phyloP scores from a whole-genome alignment of 2,888 invertebrate genomes.

The Heliconius cydno region DNA sequence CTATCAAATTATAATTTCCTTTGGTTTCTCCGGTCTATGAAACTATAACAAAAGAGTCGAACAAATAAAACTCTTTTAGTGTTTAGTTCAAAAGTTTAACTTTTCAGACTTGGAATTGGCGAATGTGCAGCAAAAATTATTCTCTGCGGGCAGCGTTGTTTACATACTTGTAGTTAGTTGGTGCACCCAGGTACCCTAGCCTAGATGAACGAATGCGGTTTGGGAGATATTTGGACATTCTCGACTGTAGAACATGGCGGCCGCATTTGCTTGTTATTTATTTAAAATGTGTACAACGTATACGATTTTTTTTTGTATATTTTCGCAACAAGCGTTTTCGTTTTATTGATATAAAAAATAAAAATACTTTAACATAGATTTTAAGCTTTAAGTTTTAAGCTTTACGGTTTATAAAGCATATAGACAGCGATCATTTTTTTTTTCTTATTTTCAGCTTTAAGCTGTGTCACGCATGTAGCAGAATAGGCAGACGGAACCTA shows the following conservation, averaged over 20 bases:
- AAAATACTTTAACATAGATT: too few species aligned
- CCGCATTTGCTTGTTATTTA: slow-evolving; percentile 60
- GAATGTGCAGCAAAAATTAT: slow-evolving; percentile 35
- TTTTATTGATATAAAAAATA: too few species aligned
- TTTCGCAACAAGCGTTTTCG: too few species aligned
- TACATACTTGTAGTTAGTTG: slow-evolving; percentile 37
- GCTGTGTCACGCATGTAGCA: too few species aligned
- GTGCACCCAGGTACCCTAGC: not conserved
- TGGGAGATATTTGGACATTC: slow-evolving; percentile 61
- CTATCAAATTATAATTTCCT: slow-evolving; percentile 62
- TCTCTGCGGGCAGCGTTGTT: slow-evolving; percentile 36
- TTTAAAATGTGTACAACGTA: slow-evolving; percentile 58
- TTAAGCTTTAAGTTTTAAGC: too few species aligned
- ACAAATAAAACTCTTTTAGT: slow-evolving; percentile 8
- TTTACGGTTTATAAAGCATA: too few species aligned
- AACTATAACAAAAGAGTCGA: slow-evolving; percentile 17
- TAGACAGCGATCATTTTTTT: not conserved
- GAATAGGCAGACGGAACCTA: too few species aligned
- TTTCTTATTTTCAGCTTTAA: too few species aligned
- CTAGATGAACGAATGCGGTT: slow-evolving; percentile 41
- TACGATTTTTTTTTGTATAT: too few species aligned
- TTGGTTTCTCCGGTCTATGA: slow-evolving; percentile 55
- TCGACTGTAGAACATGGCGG: slow-evolving; percentile 51
- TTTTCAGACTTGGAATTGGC: slow-evolving; percentile 30
- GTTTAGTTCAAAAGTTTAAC: slow-evolving; percentile 22